phyloP scores from a whole-genome alignment of 2,797 vertebrate species.

The Ctenopoma multispine region DNA sequence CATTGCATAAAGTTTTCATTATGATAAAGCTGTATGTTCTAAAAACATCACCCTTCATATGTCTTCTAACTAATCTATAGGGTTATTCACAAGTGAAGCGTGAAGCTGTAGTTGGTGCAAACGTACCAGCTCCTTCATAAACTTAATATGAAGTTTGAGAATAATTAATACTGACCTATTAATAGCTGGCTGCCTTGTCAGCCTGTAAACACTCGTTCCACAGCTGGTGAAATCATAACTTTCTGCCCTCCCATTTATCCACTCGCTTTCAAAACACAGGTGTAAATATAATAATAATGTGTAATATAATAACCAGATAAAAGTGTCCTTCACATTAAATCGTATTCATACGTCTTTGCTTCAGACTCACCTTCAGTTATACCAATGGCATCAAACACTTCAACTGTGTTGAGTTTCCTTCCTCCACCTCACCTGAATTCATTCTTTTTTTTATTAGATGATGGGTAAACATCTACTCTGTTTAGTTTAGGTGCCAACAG shows the following conservation, averaged over 20 bases:
- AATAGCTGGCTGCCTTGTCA: constrained; percentile 13
- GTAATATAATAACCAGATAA: constrained; percentile 10
- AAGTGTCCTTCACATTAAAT: constrained; percentile 3
- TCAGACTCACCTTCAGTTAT: background rate
- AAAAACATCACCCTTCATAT: constrained; percentile 7
- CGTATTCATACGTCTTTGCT: background rate
- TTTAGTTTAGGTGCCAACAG: background rate
- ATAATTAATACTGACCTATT: constrained; percentile 51
- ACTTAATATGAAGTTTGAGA: constrained; percentile 12
- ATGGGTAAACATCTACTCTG: background rate
- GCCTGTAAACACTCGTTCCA: constrained; percentile 20
- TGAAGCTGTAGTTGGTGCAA: background rate
- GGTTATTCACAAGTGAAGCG: constrained; percentile 6
- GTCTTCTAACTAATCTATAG: background rate
- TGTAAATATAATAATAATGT: too few species aligned
- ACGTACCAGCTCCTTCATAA: background rate
- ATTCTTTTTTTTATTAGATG: constrained; percentile 13
- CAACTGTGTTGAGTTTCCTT: background rate
- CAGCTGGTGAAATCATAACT: constrained; percentile 17
- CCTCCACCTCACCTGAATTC: background rate
- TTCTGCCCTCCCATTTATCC: constrained; percentile 25
- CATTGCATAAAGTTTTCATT: too few species aligned
- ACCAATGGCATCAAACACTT: background rate
- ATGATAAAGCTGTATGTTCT: too few species aligned
- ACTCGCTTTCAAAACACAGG: constrained; percentile 17